Evolutionary conservation across 2,888 invertebrate species (phyloP), one percentile per base, ranked within the genome.

Genomic region (Epinotia demarniana): DNA sequence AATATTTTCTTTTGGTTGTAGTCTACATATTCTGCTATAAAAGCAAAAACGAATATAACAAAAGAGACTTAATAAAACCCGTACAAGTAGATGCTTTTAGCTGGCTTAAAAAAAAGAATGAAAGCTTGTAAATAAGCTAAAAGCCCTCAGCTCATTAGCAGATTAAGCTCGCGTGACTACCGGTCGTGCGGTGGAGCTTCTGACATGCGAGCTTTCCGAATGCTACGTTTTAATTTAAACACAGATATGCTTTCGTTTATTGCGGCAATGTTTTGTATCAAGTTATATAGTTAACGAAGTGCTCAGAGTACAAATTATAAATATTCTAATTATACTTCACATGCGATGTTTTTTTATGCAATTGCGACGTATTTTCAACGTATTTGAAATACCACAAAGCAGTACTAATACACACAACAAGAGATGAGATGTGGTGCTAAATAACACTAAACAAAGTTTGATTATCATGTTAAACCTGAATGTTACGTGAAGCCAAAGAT

Each of bases 71-170:
- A 75, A 76, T 70, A 46, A 73, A 72, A n/a, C 12, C 64, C 46
- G 27, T 63, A 73, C 63, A 71, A 71, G 66, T 76, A 77, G 72
- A 78, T 39, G 77, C 69, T 78, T 72, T 79, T 60, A 79, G 79
- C 78, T 27, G 53, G 73, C 78, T 78, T 75, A 75, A 71, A 80
- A 81, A 80, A 78, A 77, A 49, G 57, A 79, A 78, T 78, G 78
- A 80, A 74, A 78, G 83, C 82, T 83, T 86, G 83, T 84, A 84
- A 80, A 82, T 81, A 83, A 72, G 77, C 77, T 85, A 83, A 85
- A 87, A 86, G 86, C 84, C 82, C 84, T 85, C 81, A 77, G 33
- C 82, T 86, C 85, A 90, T 90, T 89, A 90, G 87, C 84, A 87
- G 86, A 89, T 88, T 88, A 86, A 76, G 78, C 62, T 89, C 76